phyloP scores from a whole-genome alignment of 2,888 invertebrate genomes.

The Lasioglossum morio region DNA sequence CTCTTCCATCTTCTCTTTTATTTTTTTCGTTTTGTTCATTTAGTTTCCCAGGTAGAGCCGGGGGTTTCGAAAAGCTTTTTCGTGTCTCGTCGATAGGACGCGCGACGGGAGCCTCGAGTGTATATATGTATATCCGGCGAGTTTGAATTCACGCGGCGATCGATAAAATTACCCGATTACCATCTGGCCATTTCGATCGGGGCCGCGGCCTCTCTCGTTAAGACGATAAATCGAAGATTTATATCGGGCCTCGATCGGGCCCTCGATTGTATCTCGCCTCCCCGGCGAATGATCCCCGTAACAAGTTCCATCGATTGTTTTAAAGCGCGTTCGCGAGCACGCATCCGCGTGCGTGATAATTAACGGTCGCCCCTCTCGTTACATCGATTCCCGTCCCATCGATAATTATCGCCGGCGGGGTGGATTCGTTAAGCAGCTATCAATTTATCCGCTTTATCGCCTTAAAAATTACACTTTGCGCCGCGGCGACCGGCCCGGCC shows the following conservation, averaged over 20 bases:
- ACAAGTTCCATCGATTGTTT: slow-evolving; percentile 45
- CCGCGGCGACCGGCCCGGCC: background rate
- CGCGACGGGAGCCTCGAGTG: background rate
- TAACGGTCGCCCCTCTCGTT: slow-evolving; percentile 36
- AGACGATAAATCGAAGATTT: slow-evolving; percentile 27
- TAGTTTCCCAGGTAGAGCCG: background rate
- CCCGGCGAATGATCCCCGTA: slow-evolving; percentile 13
- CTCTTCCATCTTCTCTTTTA: background rate
- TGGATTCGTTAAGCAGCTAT: slow-evolving; percentile 57
- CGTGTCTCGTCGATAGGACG: slow-evolving; percentile 4
- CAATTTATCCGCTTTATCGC: slow-evolving; percentile 37
- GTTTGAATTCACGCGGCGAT: background rate
- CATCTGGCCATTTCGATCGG: slow-evolving; percentile 7
- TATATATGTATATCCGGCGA: background rate
- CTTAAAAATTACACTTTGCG: background rate
- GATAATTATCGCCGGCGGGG: slow-evolving; percentile 54
- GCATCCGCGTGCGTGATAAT: slow-evolving; percentile 40
- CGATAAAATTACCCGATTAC: slow-evolving; percentile 13
- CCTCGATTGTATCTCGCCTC: slow-evolving; percentile 26
- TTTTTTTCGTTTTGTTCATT: slow-evolving; percentile 1
- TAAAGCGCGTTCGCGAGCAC: slow-evolving; percentile 5
- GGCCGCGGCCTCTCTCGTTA: slow-evolving; percentile 22
- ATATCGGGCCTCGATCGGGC: slow-evolving; percentile 25
- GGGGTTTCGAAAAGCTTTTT: background rate
- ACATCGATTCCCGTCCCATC: slow-evolving; percentile 51